Base-by-base conservation (phyloP, 2,113 vertebrate genomes). In the Hoplias malabaricus region DNA sequence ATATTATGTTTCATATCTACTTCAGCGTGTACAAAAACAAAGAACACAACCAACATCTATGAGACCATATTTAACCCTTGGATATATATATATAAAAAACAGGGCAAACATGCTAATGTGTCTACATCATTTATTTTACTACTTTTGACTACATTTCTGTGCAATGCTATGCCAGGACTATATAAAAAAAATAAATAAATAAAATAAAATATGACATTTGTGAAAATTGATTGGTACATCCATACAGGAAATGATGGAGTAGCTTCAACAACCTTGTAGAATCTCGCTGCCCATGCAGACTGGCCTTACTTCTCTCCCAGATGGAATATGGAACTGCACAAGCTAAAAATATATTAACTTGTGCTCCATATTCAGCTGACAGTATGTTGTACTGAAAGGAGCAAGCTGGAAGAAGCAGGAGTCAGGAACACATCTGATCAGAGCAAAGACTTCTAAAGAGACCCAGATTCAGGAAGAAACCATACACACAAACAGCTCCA, bases 381-480 rank as follows among this genome's bases (percentile, higher is more conserved):
- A 62, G 63, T 12, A 23, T 27, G 43, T 27, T 31, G 29, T 7
- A 53, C 9, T 25, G 48, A 77, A 68, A 56, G 16, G 42, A 77
- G 57, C 12, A 9, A 40, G 5, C 56, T 62, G 21, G 11, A 42
- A 70, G 54, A 70, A 38, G 54, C 54, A 69, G 66, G 54, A 38
- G 21, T 77, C 40, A 4, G 75, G 21, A 70, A 67, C 48, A 53
- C 33, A 65, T 59, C 40, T 69, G 78, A 80, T 53, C 65, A 42
- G 56, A 54, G 68, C 29, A 38, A 11, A 11, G 23, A 54, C 63
- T 53, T 75, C 65, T 75, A 69, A 62, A 25, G 23, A 69, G 63
- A 62, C 71, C 72, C 59, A 75, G 43, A 80, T 69, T 69, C 34
- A 25, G 79, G 29, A 67, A 1, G 38, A 69, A 33, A 75, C 42